Conservation (phyloP, 2,113 vertebrate species). For the Cyprinodon tularosa region DNA sequence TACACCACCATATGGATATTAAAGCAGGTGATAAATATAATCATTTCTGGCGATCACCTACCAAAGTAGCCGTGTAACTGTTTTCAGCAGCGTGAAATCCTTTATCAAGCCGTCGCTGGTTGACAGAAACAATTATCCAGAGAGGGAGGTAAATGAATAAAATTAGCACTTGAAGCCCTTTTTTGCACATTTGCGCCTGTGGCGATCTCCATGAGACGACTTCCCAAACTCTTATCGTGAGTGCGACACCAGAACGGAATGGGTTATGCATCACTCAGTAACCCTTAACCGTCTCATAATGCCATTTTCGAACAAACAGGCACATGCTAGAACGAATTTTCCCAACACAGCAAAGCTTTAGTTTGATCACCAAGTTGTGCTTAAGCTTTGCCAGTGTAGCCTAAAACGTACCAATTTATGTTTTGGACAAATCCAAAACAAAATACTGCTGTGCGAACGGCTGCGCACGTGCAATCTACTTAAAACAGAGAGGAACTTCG, state of each 20-base stretch:
- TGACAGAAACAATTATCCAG: slow-evolving; percentile 84
- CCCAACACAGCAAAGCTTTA: slow-evolving; percentile 10
- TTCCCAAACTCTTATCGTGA: slow-evolving; percentile 74
- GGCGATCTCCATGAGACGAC: slow-evolving; percentile 66
- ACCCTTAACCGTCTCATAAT: slow-evolving; percentile 42
- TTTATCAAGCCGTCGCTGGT: slow-evolving; percentile 78
- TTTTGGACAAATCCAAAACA: slow-evolving; percentile 33
- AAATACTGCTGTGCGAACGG: slow-evolving; percentile 24
- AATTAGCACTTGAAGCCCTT: slow-evolving; percentile 73
- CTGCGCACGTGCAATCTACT: slow-evolving; percentile 20
- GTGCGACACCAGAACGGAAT: slow-evolving; percentile 46
- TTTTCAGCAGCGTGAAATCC: slow-evolving; percentile 79
- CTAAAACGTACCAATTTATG: slow-evolving; percentile 46
- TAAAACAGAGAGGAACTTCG: slow-evolving; percentile 50
- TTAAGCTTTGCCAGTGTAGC: slow-evolving; percentile 21
- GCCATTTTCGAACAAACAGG: slow-evolving; percentile 12
- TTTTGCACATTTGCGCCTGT: slow-evolving; percentile 70
- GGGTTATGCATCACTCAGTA: slow-evolving; percentile 53
- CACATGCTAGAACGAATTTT: neutral
- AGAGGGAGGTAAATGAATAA: slow-evolving; percentile 81
- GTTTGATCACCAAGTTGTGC: slow-evolving; percentile 51
- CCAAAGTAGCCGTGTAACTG: slow-evolving; percentile 79
- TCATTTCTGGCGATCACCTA: slow-evolving; percentile 78
- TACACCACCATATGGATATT: slow-evolving; percentile 75
- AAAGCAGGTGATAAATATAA: slow-evolving; percentile 83